Percentiles rank a stretch among this genome's conserved stretches.
These are phyloP conservation scores for Tenthredo scrophulariae DNA, from an alignment of 2,888 invertebrate species.

Conservation along the genomic window DNA sequence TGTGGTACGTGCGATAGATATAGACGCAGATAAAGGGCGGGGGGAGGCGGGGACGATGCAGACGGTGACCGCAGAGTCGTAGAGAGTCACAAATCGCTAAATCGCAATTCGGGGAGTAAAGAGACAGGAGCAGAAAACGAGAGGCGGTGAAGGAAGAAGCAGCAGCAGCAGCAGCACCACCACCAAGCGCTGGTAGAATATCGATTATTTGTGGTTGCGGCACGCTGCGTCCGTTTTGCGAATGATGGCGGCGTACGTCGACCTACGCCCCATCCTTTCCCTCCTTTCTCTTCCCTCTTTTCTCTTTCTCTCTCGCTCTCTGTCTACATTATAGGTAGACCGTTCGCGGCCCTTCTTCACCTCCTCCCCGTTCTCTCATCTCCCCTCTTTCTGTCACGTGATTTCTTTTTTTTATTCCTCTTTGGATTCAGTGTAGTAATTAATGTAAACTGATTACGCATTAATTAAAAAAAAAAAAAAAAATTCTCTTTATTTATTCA, in stretches of 20 bases:
- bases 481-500: too few species aligned
- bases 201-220: slow-evolving; percentile 72
- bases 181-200: slow-evolving; percentile 69
- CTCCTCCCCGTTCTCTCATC: not conserved
- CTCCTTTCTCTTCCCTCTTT: slow-evolving; percentile 25
- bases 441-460: not conserved
- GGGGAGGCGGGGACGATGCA: slow-evolving; percentile 14
- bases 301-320: not conserved
- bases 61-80: slow-evolving; percentile 48
- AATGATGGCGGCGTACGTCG: slow-evolving; percentile 52
- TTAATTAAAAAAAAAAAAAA: too few species aligned
- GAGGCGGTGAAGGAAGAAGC: not conserved
- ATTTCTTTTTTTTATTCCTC: not conserved
- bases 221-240: slow-evolving; percentile 61
- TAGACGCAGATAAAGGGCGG: not conserved
- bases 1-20: slow-evolving; percentile 42
- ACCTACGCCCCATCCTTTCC: slow-evolving; percentile 42
- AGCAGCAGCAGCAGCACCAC: slow-evolving; percentile 27
- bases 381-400: not conserved
- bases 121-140: slow-evolving; percentile 48
- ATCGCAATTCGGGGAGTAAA: slow-evolving; percentile 38
- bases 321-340: slow-evolving; percentile 4
- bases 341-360: not conserved
- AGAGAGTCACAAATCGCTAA: slow-evolving; percentile 13
- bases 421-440: not conserved